Conservation (phyloP, 2,797 vertebrate genomes). For the Scyliorhinus canicula region DNA sequence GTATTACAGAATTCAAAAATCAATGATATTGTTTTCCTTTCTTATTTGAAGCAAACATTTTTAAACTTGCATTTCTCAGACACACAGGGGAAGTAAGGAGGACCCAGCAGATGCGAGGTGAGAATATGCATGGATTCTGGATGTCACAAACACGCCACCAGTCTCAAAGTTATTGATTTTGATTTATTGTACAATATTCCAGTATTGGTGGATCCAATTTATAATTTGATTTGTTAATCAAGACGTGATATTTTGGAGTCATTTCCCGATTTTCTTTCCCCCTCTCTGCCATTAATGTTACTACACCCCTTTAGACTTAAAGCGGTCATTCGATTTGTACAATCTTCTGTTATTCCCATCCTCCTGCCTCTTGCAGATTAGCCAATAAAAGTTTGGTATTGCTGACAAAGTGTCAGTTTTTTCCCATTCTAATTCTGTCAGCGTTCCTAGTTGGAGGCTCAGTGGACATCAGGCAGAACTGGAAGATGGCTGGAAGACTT, state of each 20-base stretch:
- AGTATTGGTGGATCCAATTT: not conserved
- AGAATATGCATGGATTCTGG: not conserved
- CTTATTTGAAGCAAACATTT: not conserved
- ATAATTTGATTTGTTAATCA: not conserved
- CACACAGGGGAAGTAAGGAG: not conserved
- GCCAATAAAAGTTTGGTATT: slow-evolving; percentile 10
- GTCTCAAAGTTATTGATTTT: not conserved
- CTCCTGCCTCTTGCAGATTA: not conserved
- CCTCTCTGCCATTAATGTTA: not conserved
- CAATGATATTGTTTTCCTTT: not conserved
- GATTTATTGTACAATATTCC: not conserved
- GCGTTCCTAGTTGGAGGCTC: slow-evolving; percentile 19
- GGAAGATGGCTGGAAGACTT: slow-evolving; percentile 18
- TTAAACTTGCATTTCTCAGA: not conserved
- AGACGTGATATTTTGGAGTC: not conserved
- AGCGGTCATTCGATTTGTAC: not conserved
- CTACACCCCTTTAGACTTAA: not conserved
- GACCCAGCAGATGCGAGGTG: not conserved
- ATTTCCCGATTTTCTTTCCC: not conserved
- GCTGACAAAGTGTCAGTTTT: slow-evolving; percentile 16
- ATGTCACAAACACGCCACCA: not conserved
- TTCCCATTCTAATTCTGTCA: slow-evolving; percentile 22
- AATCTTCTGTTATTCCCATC: not conserved
- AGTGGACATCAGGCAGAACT: slow-evolving; percentile 33
- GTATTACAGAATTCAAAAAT: slow-evolving; percentile 1